These are phyloP conservation scores for Hyposoter didymator DNA, from an alignment of 2,888 invertebrate species.

Conservation along the genomic window DNA sequence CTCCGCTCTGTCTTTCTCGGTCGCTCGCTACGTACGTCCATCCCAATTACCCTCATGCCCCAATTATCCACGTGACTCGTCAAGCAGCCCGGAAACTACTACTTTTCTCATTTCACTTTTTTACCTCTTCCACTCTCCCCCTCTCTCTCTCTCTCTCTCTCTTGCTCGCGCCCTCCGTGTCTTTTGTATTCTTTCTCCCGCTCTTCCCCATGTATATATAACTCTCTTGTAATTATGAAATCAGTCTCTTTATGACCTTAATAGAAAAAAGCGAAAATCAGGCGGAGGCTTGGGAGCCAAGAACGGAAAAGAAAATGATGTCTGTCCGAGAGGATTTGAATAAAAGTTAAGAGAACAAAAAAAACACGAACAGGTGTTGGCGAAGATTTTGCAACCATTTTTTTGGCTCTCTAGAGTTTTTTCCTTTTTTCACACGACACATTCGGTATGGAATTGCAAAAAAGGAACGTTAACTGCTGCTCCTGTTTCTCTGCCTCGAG, in stretches of 20 bases:
- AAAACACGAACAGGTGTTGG: not conserved
- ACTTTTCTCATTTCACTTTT: slow-evolving; percentile 67
- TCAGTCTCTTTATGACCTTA: slow-evolving; percentile 69
- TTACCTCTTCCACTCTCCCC: slow-evolving; percentile 26
- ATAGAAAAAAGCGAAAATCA: slow-evolving; percentile 61
- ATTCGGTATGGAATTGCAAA: not conserved
- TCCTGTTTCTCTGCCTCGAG: not conserved
- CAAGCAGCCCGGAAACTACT: slow-evolving; percentile 66
- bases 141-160: slow-evolving; percentile 26
- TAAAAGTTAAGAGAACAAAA: not conserved
- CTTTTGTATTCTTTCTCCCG: slow-evolving; percentile 58
- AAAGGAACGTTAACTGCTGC: not conserved
- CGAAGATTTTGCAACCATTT: not conserved
- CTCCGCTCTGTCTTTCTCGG: slow-evolving; percentile 55
- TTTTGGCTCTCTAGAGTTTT: not conserved
- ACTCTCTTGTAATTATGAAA: slow-evolving; percentile 65
- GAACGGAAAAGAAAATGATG: slow-evolving; percentile 21
- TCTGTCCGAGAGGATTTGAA: not conserved
- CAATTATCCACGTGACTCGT: slow-evolving; percentile 67
- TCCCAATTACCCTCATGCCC: slow-evolving; percentile 69
- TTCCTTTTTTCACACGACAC: not conserved
- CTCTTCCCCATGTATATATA: slow-evolving; percentile 24
- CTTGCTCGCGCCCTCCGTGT: slow-evolving; percentile 14
- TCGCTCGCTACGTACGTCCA: slow-evolving; percentile 59
- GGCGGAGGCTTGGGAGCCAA: slow-evolving; percentile 27